Evolutionary conservation across 2,113 vertebrate species (phyloP).

Genomic region (Patagioenas fasciata): DNA sequence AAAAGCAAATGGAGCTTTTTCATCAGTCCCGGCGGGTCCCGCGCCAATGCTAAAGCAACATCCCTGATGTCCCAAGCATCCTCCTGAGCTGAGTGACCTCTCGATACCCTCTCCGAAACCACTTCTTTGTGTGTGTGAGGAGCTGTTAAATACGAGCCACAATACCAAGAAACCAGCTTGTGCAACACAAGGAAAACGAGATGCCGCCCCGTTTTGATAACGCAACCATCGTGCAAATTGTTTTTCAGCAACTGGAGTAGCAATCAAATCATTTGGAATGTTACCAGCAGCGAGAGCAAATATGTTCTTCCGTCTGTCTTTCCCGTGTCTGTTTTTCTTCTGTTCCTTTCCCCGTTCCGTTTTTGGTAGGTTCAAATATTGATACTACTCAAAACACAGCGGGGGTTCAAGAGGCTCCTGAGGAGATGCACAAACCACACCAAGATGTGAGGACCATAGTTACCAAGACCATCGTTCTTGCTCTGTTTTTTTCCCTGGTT

Average conservation of each 20-base stretch:
- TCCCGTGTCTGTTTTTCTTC: neutral
- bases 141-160: no score
- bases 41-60: fast-evolving
- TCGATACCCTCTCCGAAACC: no score
- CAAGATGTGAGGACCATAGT: neutral
- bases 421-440: neutral
- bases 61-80: neutral
- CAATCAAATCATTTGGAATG: conserved; percentile 27
- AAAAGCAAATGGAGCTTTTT: neutral
- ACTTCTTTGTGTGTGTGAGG: no score
- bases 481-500: neutral
- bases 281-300: conserved; percentile 47
- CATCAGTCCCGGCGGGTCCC: neutral
- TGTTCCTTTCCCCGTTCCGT: neutral
- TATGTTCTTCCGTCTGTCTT: conserved; percentile 57
- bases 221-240: neutral
- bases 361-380: neutral
- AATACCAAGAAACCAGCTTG: neutral
- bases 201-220: neutral
- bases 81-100: no score
- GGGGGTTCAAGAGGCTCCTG: neutral
- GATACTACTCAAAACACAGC: neutral
- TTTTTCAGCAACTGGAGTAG: neutral
- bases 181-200: neutral
- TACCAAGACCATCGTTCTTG: neutral